phyloP scores from a whole-genome alignment of 2,113 vertebrate genomes.

The Crotophaga sulcirostris region DNA sequence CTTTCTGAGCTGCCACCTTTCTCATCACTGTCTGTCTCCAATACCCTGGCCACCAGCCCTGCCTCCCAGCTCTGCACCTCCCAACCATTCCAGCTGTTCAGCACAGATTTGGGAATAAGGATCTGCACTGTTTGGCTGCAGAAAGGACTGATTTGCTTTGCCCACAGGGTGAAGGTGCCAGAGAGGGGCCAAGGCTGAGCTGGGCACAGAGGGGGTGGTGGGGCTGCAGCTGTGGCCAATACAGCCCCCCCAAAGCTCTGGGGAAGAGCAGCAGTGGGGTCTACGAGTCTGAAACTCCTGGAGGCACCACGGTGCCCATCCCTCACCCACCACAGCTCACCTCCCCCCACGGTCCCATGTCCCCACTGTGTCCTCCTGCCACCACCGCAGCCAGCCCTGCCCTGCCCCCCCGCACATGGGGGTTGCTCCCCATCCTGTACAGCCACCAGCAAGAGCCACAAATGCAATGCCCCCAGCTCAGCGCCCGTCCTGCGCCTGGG shows the following conservation, averaged over 20 bases:
- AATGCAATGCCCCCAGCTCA: fast-evolving
- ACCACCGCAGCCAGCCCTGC: background rate
- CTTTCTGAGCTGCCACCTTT: background rate
- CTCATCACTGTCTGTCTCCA: background rate
- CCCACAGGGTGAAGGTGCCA: background rate
- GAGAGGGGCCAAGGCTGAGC: background rate
- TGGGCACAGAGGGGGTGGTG: fast-evolving
- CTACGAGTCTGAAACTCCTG: background rate
- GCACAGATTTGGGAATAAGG: background rate
- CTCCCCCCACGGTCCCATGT: fast-evolving
- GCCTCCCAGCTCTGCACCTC: background rate
- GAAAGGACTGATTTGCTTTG: background rate
- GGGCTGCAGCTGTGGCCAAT: background rate
- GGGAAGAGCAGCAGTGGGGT: background rate
- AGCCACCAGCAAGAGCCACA: fast-evolving
- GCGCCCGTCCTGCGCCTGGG: background rate
- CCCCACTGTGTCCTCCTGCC: background rate
- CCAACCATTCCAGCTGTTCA: background rate
- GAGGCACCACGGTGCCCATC: no score
- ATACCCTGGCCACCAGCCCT: background rate
- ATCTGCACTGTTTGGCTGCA: background rate
- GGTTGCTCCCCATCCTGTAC: background rate
- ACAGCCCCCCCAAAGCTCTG: background rate
- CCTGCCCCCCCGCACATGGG: background rate
- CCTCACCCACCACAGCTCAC: background rate